Conservation (phyloP, 2,113 vertebrate species). For the Gobiocypris rarus region DNA sequence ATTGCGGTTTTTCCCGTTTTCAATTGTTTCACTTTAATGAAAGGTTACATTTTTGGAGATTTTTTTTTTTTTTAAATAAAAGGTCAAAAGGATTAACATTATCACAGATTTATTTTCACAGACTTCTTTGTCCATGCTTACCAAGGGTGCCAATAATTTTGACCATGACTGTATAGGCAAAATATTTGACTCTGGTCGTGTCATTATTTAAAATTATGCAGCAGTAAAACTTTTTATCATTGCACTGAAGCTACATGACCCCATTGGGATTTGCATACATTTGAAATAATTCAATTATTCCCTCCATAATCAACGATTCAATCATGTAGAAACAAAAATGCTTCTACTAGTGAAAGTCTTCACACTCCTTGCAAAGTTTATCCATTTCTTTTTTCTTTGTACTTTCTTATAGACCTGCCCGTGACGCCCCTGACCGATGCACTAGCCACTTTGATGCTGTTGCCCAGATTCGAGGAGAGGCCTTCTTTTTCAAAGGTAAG, state of each 20-base stretch:
- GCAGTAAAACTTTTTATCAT: not conserved
- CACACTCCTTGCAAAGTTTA: slow-evolving; percentile 9
- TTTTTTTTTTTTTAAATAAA: no score
- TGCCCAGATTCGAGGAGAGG: slow-evolving; percentile 96
- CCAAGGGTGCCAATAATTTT: no score
- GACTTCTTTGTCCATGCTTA: no score
- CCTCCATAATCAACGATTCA: slow-evolving; percentile 1
- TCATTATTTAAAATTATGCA: not conserved
- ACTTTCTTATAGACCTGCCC: slow-evolving; percentile 73
- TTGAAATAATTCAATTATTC: not conserved
- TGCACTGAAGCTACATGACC: not conserved
- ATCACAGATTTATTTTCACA: no score
- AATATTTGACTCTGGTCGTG: not conserved
- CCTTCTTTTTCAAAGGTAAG: slow-evolving; percentile 98
- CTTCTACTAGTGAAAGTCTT: slow-evolving; percentile 11
- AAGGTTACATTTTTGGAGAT: no score
- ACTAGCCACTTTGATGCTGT: slow-evolving; percentile 89
- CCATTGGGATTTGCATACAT: not conserved
- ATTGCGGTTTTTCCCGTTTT: no score
- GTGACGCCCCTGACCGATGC: slow-evolving; percentile 88
- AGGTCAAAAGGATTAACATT: no score
- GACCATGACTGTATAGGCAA: not conserved
- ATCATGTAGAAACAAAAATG: slow-evolving; percentile 2
- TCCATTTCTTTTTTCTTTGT: slow-evolving; percentile 33
- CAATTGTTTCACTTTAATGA: no score